phyloP scores from a whole-genome alignment of 2,113 vertebrate genomes.

The Poeciliopsis occidentalis region DNA sequence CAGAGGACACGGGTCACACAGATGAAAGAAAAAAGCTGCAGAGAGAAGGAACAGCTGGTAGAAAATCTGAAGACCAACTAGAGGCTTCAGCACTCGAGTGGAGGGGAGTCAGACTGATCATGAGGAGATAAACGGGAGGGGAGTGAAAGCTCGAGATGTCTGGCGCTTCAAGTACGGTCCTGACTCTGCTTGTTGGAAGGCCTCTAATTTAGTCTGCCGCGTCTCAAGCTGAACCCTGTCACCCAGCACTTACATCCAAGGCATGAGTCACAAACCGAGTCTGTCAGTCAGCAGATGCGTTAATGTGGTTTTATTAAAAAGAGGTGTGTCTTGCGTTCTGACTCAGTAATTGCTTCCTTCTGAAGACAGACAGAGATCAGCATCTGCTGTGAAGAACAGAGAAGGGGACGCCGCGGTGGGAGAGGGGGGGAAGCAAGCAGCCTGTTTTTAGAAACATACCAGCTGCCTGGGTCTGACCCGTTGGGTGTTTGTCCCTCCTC shows the following conservation, averaged over 20 bases:
- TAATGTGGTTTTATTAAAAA: slow-evolving; percentile 67
- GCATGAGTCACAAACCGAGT: slow-evolving; percentile 57
- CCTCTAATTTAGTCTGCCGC: slow-evolving; percentile 31
- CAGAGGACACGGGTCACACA: slow-evolving; percentile 33
- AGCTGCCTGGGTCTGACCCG: slow-evolving; percentile 60
- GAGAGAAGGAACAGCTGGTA: slow-evolving; percentile 17
- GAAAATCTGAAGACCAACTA: slow-evolving; percentile 2
- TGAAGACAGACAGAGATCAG: slow-evolving; percentile 67
- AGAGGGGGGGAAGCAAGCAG: background rate
- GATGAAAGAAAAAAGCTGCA: slow-evolving; percentile 19
- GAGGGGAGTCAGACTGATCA: slow-evolving; percentile 40
- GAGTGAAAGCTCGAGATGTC: slow-evolving; percentile 28
- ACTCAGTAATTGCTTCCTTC: slow-evolving; percentile 74
- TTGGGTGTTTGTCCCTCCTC: slow-evolving; percentile 59
- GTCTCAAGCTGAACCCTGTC: slow-evolving; percentile 35
- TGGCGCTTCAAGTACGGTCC: slow-evolving; percentile 27
- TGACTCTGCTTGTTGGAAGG: slow-evolving; percentile 17
- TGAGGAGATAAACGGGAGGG: slow-evolving; percentile 29
- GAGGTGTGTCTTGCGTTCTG: slow-evolving; percentile 65
- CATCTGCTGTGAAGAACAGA: slow-evolving; percentile 66
- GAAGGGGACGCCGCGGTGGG: slow-evolving; percentile 20
- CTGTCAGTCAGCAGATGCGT: slow-evolving; percentile 67
- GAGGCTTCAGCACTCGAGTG: slow-evolving; percentile 1
- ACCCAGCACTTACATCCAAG: slow-evolving; percentile 37
- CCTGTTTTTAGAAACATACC: slow-evolving; percentile 75